Base-by-base conservation (phyloP, 2,113 vertebrate genomes). In the Boleophthalmus pectinirostris region DNA sequence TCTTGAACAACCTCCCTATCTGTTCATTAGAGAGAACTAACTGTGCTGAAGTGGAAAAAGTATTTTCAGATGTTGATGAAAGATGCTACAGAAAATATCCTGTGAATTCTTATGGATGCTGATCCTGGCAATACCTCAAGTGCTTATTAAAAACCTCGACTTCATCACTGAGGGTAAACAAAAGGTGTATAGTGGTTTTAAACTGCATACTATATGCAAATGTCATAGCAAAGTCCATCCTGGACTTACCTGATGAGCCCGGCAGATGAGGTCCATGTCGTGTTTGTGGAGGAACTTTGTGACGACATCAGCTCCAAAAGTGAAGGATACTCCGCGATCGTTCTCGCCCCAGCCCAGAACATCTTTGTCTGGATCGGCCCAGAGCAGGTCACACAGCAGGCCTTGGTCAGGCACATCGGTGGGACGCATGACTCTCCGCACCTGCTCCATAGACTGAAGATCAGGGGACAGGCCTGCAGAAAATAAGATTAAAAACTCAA, bases 241-340 rank as follows among this genome's bases (percentile, higher is more conserved):
- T 18, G 14, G n/a, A 81, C 68, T 82, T 69, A 98, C 97, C 97
- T 99, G 97, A 83, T 99, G 97, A 0, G 97, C 97, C 78, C 97
- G 91, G 89, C 97, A 99, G 89, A 99, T 99, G 68, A 99, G 96
- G 84, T 98, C 97, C 93, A 98, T 91, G 88, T 99, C 97, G 0
- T 99, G 97, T 84, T 98, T 99, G 92, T 99, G 96, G 74, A 98
- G 93, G 88, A 99, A 99, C 84, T 99, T 99, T 24, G 97, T 97
- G 69, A 99, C 97, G 38, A 98, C 96, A 46, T 98, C 97, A 0
- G 97, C 96, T 13, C 97, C 97, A 0, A 99, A 99, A 15, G 97
- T 99, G 87, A 98, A 99, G 82, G 97, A 99, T 66, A 98, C 97
- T 0, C 97, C 97, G 0, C 97, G 96, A 88, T 98, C 96, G 0